These are phyloP conservation scores for Chironex yamaguchii DNA, from an alignment of 30 jellyfish, hydroid and myxozoan genomes.

Conservation along the genomic window DNA sequence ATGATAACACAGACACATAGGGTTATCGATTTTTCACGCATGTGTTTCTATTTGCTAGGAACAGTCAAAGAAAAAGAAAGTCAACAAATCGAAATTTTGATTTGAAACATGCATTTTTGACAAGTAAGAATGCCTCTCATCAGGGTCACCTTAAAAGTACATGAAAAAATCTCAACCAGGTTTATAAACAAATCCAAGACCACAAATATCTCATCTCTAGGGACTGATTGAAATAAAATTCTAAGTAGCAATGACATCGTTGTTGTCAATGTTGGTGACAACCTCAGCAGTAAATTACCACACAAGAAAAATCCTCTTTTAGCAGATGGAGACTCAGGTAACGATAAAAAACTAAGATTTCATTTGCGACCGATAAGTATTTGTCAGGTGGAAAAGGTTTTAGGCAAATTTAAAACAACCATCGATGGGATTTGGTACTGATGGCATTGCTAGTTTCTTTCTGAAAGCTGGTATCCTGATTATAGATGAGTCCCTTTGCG, in stretches of 20 bases:
- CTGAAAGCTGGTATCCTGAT: slow-evolving; percentile 5
- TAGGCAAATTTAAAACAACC: slow-evolving; percentile 23
- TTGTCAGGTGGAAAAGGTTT: background rate
- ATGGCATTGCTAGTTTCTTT: slow-evolving; percentile 45
- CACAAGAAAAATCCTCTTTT: slow-evolving; percentile 11
- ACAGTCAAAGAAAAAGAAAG: slow-evolving; percentile 24
- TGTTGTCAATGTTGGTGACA: slow-evolving; percentile 22
- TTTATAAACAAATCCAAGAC: slow-evolving; percentile 13
- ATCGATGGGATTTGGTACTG: slow-evolving; percentile 47
- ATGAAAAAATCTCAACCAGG: slow-evolving; percentile 29
- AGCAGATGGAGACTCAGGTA: background rate
- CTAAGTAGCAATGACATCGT: slow-evolving; percentile 10
- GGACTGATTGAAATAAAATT: background rate
- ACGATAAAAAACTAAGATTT: background rate
- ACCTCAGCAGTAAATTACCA: slow-evolving; percentile 21
- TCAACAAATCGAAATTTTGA: slow-evolving; percentile 23
- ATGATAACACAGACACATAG: no score
- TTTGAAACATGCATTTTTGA: slow-evolving; percentile 4
- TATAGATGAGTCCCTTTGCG: slow-evolving; percentile 24
- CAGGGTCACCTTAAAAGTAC: slow-evolving; percentile 38
- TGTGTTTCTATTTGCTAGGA: no score
- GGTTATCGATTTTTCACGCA: no score
- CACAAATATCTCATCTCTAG: background rate
- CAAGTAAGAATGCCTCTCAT: background rate
- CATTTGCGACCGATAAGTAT: slow-evolving; percentile 14